These are phyloP conservation scores for Nephrotoma guestfalica DNA, from an alignment of 2,888 invertebrate genomes.

Conservation along the genomic window DNA sequence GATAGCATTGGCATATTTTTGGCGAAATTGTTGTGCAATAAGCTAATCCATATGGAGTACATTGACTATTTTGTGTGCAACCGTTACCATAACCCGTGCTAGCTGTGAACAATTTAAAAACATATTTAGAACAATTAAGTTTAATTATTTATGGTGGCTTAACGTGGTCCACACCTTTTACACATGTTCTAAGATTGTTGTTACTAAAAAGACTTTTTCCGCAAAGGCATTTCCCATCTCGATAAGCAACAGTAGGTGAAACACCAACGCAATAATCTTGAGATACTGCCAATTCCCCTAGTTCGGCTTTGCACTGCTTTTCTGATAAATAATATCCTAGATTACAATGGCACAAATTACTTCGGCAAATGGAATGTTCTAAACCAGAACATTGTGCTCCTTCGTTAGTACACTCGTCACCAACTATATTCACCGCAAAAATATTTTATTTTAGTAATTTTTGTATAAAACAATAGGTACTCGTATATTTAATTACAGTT, in stretches of 20 bases:
- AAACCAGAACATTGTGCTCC: conserved; percentile 21
- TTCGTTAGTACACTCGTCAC: conserved; percentile 10
- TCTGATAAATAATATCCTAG: conserved; percentile 25
- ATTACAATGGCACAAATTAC: conserved; percentile 24
- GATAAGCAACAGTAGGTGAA: conserved; percentile 18
- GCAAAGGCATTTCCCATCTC: conserved; percentile 26
- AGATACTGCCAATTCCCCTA: conserved; percentile 29
- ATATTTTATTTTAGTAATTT: neutral
- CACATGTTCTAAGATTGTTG: conserved; percentile 24
- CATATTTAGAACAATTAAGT: neutral
- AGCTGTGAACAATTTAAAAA: conserved; percentile 9
- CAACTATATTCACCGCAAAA: conserved; percentile 6
- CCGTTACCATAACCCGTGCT: conserved; percentile 24
- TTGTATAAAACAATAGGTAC: neutral
- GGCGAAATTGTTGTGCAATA: conserved; percentile 20
- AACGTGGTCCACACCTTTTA: conserved; percentile 23
- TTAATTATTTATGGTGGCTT: neutral
- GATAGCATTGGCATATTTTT: conserved; percentile 26
- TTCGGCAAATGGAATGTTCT: conserved; percentile 26
- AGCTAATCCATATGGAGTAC: conserved; percentile 28
- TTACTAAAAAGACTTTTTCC: conserved; percentile 27
- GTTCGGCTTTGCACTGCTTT: conserved; percentile 28
- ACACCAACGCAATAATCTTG: conserved; percentile 24
- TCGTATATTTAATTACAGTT: neutral
- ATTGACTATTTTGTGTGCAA: conserved; percentile 28